These are phyloP conservation scores for Cynodonichthys magdalenae DNA, from an alignment of 2,797 vertebrate genomes.

Conservation along the genomic window DNA sequence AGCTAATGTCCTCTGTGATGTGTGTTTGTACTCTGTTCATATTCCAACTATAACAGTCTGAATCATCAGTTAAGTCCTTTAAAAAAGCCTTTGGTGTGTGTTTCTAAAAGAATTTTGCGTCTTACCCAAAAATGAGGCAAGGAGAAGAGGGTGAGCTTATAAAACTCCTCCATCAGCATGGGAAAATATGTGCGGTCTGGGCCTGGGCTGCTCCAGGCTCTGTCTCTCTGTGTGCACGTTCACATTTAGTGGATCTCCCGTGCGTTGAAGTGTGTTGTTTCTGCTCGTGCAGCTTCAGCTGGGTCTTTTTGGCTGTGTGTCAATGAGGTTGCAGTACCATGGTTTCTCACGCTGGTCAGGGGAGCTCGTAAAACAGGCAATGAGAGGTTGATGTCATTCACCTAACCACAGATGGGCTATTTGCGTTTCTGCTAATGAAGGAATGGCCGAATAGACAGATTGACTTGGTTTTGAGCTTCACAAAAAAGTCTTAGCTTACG, in stretches of 20 bases:
- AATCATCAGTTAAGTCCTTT: conserved; percentile 64
- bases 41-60: conserved; percentile 76
- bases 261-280: conserved; percentile 6
- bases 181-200: conserved; percentile 71
- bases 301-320: conserved; percentile 42
- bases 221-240: conserved; percentile 13
- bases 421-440: conserved; percentile 58
- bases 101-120: conserved; percentile 62
- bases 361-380: conserved; percentile 65
- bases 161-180: conserved; percentile 63
- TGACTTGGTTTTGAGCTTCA: conserved; percentile 57
- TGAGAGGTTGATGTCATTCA: conserved; percentile 76
- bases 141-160: conserved; percentile 62
- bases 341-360: conserved; percentile 72
- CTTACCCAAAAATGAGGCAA: conserved; percentile 58
- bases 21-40: conserved; percentile 69
- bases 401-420: conserved; percentile 64
- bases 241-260: conserved; percentile 15
- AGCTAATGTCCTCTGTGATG: conserved; percentile 68
- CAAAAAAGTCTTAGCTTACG: conserved; percentile 46
- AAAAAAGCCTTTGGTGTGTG: conserved; percentile 52
- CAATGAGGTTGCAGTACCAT: conserved; percentile 48
- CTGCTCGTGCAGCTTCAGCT: conserved; percentile 19
- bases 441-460: conserved; percentile 39
- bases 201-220: conserved; percentile 14